Evolutionary conservation across 2,888 invertebrate genomes (phyloP), one percentile per base, ranked within the genome.

Genomic region (Cantharis nigra): DNA sequence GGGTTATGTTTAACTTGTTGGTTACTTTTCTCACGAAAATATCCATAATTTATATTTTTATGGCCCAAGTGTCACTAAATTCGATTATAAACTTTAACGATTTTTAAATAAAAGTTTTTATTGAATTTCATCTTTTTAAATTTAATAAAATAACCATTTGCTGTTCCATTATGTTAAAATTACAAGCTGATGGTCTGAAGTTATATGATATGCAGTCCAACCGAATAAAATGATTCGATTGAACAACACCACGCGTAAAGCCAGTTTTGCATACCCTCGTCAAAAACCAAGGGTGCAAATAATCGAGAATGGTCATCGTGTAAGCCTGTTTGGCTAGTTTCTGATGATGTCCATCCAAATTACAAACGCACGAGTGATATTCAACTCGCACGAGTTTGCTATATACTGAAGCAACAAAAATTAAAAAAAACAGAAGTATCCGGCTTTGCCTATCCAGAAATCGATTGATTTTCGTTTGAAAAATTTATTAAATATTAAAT

Each of bases 1-100:
- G 85, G 85, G 83, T 85, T 85, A 83, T 84, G 81, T 85, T 84
- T 84, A 83, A 83, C 82, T 83, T 84, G 83, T 82, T 83, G 78
- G 78, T 76, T 80, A 78, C 76, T 80, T 83, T 85, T 86, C 84
- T 84, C 85, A 85, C 84, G 82, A 80, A 79, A 75, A 79, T 74
- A 78, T 77, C 76, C 71, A 78, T 78, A 76, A 30, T 74, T 72
- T 70, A 75, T 14, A 72, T 73, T 78, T 75, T 78, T 73, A 67
- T 72, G 4, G 30, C 70, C 23, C 20, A 10, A 74, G 70, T 63
- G 71, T 71, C 16, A 18, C 13, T 62, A 33, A 71, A 10, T n/a
- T 13, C 49, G 65, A 26, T 63, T 18, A 70, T 70, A 16, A 18
- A 49, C n/a, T 49, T 49, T 49, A 49, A 49, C 49, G 49, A 49